Base-by-base conservation (phyloP, 2,888 invertebrate species). In the Andrena chrysosceles region DNA sequence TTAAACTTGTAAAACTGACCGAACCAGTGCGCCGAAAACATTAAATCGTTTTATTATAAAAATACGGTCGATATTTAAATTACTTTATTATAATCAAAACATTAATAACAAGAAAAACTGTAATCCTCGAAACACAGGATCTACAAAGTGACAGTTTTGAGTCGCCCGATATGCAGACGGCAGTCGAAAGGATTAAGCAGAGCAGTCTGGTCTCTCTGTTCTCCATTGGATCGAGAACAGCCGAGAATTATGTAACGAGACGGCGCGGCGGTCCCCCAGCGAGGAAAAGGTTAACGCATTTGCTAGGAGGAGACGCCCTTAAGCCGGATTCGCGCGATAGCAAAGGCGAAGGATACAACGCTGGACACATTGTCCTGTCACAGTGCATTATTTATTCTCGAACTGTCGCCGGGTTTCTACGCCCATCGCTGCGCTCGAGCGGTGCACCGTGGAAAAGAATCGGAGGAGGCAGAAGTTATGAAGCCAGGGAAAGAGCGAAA, bases 351-450 rank as follows among this genome's bases (percentile, higher is more conserved):
- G 87, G 75, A 42, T 81, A 71, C 80, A 81, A 83, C 67, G 69
- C 85, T 66, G 81, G 77, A 86, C 85, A 86, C 88, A 89, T 89
- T 89, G 89, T 89, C 77, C 89, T 89, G 89, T 89, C 89, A 62
- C 64, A 54, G 66, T 72, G 59, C 68, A 85, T 89, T 89, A 89
- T 89, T 89, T 89, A 89, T 85, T 42, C 81, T 86, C 82, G 83
- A 89, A 89, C 83, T 88, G 83, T 82, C 84, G 68, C 70, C 80
- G 75, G 66, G 77, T 70, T 66, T 85, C 79, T 84, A 84, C 88
- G 83, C 79, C 82, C 79, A 79, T 83, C 80, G 86, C 68, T 77
- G 73, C 67, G 26, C 59, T 35, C 70, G 66, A 63, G 48, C 59
- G 64, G 64, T 31, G 68, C 76, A 26, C 64, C 52, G 68, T 8